Conservation (phyloP, 1,140 invertebrate genomes). For the Drosophila subpulchrella region DNA sequence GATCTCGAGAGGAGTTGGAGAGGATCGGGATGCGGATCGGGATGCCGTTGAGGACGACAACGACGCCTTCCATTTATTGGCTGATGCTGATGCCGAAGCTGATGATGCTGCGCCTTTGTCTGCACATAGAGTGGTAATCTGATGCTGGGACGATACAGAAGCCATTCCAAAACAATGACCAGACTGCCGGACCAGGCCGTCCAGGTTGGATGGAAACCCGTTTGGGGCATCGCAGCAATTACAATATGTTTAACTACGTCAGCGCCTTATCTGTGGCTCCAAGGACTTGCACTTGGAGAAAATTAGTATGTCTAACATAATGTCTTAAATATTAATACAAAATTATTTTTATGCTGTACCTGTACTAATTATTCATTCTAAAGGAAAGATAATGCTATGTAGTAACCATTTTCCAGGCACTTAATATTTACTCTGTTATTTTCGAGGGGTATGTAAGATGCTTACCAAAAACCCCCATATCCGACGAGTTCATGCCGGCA, state of each 20-base stretch:
- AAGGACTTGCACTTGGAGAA: constrained; percentile 16
- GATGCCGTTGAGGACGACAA: constrained; percentile 51
- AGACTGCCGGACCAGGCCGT: constrained; percentile 25
- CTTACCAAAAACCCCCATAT: too few relatives aligned
- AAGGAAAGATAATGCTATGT: too few relatives aligned
- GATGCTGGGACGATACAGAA: constrained; percentile 64
- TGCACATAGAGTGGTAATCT: constrained; percentile 82
- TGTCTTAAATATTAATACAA: neutral
- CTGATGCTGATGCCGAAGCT: constrained; percentile 33
- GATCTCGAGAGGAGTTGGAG: neutral
- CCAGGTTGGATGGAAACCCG: constrained; percentile 49
- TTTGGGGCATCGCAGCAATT: constrained; percentile 75
- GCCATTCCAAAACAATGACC: constrained; percentile 63
- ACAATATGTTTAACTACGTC: constrained; percentile 84
- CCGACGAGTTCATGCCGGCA: too few relatives aligned
- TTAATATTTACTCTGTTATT: too few relatives aligned
- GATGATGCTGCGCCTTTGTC: constrained; percentile 61
- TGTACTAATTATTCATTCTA: too few relatives aligned
- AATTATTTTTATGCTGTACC: neutral
- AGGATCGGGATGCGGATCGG: constrained; percentile 27
- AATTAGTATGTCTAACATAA: neutral
- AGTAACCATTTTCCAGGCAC: too few relatives aligned
- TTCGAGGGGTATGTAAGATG: too few relatives aligned
- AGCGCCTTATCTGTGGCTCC: constrained; percentile 67
- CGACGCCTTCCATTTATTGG: constrained; percentile 80